These are phyloP conservation scores for Macaria liturata DNA, from an alignment of 2,888 invertebrate species.

Conservation along the genomic window DNA sequence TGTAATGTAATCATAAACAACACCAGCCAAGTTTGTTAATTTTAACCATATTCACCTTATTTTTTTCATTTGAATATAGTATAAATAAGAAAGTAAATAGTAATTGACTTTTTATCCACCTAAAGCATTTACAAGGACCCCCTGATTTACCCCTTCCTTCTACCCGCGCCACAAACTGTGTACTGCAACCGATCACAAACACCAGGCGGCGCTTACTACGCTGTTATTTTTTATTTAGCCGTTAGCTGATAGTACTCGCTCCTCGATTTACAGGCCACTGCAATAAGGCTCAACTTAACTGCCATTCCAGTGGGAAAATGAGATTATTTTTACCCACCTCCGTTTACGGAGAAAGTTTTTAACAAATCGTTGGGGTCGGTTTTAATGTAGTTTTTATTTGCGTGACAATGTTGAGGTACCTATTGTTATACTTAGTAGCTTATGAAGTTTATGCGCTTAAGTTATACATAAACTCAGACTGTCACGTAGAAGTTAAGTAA, in stretches of 20 bases:
- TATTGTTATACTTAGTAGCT: neutral
- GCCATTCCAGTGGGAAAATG: slow-evolving; percentile 37
- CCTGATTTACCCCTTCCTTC: neutral
- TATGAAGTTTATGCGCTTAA: too few species aligned
- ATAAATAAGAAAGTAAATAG: too few species aligned
- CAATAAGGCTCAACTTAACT: slow-evolving; percentile 49
- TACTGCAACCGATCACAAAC: slow-evolving; percentile 21
- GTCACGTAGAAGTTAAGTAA: too few species aligned
- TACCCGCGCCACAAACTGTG: slow-evolving; percentile 11
- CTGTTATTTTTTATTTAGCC: slow-evolving; percentile 74
- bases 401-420: neutral
- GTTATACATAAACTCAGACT: too few species aligned
- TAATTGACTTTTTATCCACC: too few species aligned
- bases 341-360: slow-evolving; percentile 26
- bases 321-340: slow-evolving; percentile 32
- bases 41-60: too few species aligned
- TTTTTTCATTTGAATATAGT: too few species aligned
- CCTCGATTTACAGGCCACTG: slow-evolving; percentile 51
- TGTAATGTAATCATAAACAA: too few species aligned
- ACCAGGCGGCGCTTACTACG: slow-evolving; percentile 45
- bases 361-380: slow-evolving; percentile 15
- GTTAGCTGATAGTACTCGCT: slow-evolving; percentile 45
- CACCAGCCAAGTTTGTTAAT: too few species aligned
- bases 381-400: slow-evolving; percentile 8
- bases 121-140: too few species aligned